phyloP scores from a whole-genome alignment of 2,888 invertebrate species.

The Abrostola tripartita region DNA sequence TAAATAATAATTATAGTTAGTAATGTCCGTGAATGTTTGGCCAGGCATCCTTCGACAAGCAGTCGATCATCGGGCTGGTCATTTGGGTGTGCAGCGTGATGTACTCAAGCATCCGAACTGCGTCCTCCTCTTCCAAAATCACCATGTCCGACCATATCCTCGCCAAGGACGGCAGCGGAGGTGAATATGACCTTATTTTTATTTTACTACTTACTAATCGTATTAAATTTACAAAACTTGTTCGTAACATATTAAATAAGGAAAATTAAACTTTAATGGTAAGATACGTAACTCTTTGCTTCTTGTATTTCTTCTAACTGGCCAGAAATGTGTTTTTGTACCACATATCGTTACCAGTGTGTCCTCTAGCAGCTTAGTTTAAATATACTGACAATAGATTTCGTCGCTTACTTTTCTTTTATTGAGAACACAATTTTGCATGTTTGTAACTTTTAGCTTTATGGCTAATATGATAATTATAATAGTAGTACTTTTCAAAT shows the following conservation, averaged over 20 bases:
- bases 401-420: not conserved
- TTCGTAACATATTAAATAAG: slow-evolving; percentile 15
- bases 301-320: slow-evolving; percentile 11
- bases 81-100: slow-evolving; percentile 98
- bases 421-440: slow-evolving; percentile 24
- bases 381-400: not conserved
- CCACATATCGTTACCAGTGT: slow-evolving; percentile 49
- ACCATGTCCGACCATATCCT: slow-evolving; percentile 95
- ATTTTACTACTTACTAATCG: slow-evolving; percentile 1
- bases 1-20: not conserved
- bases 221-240: slow-evolving; percentile 10
- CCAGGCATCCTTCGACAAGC: slow-evolving; percentile 92
- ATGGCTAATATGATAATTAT: not conserved
- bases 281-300: slow-evolving; percentile 20
- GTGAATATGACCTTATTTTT: slow-evolving; percentile 79
- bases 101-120: slow-evolving; percentile 98
- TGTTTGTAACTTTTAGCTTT: slow-evolving; percentile 6
- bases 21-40: slow-evolving; percentile 8
- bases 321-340: slow-evolving; percentile 19
- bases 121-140: slow-evolving; percentile 96
- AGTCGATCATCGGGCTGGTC: slow-evolving; percentile 96
- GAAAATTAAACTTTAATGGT: slow-evolving; percentile 25
- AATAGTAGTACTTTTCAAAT: not conserved
- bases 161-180: slow-evolving; percentile 91
- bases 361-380: slow-evolving; percentile 44